These are phyloP conservation scores for Mimas tiliae DNA, from an alignment of 2,888 invertebrate species.

Conservation along the genomic window DNA sequence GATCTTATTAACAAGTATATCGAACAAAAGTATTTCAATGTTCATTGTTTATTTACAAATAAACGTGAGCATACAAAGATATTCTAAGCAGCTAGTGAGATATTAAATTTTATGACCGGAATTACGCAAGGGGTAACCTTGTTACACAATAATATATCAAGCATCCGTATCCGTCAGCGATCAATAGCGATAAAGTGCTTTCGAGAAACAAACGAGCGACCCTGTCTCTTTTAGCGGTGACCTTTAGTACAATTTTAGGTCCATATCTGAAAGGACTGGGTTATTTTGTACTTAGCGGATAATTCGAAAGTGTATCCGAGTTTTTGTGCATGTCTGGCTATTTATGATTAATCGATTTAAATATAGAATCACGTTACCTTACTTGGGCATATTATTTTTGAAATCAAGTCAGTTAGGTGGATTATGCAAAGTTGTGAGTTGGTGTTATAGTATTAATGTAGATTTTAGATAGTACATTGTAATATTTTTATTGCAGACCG, in stretches of 20 bases:
- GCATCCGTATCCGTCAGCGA: slow-evolving; percentile 40
- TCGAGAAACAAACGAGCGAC: slow-evolving; percentile 13
- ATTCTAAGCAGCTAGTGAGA: neutral
- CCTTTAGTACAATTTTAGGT: slow-evolving; percentile 18
- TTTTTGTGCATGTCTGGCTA: slow-evolving; percentile 14
- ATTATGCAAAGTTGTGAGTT: neutral
- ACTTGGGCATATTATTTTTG: neutral
- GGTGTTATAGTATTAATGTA: neutral
- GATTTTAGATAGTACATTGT: slow-evolving; percentile 17
- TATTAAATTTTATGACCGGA: slow-evolving; percentile 43
- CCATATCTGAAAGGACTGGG: slow-evolving; percentile 3
- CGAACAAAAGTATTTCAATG: neutral
- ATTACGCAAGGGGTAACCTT: slow-evolving; percentile 54
- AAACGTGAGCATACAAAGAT: neutral
- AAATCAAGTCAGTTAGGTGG: neutral
- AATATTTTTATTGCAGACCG: slow-evolving; percentile 19
- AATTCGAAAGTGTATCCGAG: slow-evolving; percentile 14
- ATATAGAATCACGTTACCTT: neutral
- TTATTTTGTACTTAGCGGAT: slow-evolving; percentile 13
- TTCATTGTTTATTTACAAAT: neutral
- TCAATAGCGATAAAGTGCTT: slow-evolving; percentile 25
- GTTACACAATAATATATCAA: slow-evolving; percentile 47
- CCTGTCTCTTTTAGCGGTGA: slow-evolving; percentile 18
- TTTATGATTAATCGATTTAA: slow-evolving; percentile 2
- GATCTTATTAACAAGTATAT: neutral